Evolutionary conservation across 2,113 vertebrate genomes (phyloP), one percentile per base, ranked within the genome.

Genomic region (Bungarus multicinctus): DNA sequence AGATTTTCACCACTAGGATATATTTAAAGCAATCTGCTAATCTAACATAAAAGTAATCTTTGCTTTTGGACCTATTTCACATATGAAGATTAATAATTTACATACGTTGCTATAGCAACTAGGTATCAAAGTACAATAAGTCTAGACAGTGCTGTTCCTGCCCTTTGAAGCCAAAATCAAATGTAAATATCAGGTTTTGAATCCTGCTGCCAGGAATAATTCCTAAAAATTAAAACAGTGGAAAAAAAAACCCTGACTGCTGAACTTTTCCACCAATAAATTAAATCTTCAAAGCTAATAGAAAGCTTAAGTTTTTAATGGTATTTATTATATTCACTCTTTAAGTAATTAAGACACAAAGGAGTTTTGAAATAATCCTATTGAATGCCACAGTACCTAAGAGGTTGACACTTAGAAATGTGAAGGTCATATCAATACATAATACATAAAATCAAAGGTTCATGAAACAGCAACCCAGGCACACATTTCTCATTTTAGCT

Each of bases 51-150:
- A 95, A 57, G 81, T 96, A 95, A 97, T 96, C 74, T 95, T 95
- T 96, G 91, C 91, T 94, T 90, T 96, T 96, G 93, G 94, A 96
- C 94, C 94, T 96, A 94, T 94, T 97, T 95, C 92, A 93, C 91
- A 94, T 94, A 93, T 60, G 94, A 96, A 95, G 91, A 96, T 96
- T 96, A 96, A 97, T 96, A 96, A 97, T 94, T 95, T 96, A 94
- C 92, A 87, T 91, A 89, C 88, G 96, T 94, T 96, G 92, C 96
- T 95, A 96, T 96, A 94, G 95, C 93, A 97, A 97, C 96, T 93
- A 92, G 93, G 91, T 95, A 97, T 96, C 95, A 96, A 96, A 96
- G 94, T 94, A 93, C 94, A 93, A 93, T 96, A 93, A 94, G 94
- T 95, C 95, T 96, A 96, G 95, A 97, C 95, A 91, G 52, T 89